Evolutionary conservation across 64 coral and sea anemone species (phyloP).

Genomic region (Porites lutea): DNA sequence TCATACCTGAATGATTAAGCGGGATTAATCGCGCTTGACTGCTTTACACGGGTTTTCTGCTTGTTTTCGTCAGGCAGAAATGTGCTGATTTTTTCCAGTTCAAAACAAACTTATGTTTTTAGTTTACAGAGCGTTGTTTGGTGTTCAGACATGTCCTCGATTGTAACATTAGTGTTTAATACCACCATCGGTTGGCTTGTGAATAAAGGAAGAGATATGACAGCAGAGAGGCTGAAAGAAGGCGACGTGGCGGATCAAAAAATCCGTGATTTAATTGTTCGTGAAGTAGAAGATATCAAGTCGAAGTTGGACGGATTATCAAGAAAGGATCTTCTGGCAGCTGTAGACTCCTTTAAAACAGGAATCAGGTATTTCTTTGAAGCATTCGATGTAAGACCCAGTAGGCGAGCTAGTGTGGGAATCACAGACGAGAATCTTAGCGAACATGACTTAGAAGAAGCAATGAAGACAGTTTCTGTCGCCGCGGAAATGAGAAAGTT

Average conservation of each 20-base stretch:
- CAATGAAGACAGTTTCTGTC: no score
- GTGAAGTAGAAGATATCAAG: constrained; percentile 61
- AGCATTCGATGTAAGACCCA: not conserved
- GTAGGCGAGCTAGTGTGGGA: no score
- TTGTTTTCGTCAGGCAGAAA: no score
- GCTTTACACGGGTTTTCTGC: no score
- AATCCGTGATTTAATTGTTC: constrained; percentile 13
- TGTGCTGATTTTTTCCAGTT: no score
- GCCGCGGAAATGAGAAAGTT: not conserved
- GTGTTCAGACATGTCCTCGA: not conserved
- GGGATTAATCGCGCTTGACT: no score
- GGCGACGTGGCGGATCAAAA: constrained; percentile 42
- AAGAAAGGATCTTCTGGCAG: constrained; percentile 46
- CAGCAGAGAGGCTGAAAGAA: constrained; percentile 43
- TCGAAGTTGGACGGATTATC: constrained; percentile 36
- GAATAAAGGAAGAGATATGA: constrained; percentile 20
- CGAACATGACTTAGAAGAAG: not conserved
- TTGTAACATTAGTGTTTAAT: not conserved
- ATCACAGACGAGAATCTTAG: no score
- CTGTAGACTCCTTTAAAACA: constrained; percentile 5
- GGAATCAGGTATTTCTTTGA: not conserved
- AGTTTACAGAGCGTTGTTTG: no score
- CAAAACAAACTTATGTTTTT: no score
- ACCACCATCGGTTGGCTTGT: not conserved
- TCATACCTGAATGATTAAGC: no score